These are phyloP conservation scores for Nipponacmea schrenckii DNA, from an alignment of 2,888 invertebrate species.

Conservation along the genomic window DNA sequence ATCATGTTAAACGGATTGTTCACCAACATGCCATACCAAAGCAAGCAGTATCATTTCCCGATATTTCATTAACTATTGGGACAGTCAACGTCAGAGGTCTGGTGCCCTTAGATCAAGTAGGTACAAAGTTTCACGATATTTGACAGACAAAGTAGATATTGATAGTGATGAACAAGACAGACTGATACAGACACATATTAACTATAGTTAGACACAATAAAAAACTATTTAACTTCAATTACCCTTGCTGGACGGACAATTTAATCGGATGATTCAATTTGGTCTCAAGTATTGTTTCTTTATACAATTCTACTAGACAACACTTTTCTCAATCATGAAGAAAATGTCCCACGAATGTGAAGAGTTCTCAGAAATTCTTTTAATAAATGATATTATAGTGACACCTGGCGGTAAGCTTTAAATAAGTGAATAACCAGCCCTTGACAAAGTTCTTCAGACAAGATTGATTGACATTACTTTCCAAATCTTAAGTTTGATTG, in stretches of 20 bases:
- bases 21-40: too few relatives aligned
- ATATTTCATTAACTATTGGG: too few relatives aligned
- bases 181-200: too few relatives aligned
- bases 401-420: neutral
- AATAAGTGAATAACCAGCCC: neutral
- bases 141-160: neutral
- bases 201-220: too few relatives aligned
- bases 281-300: neutral
- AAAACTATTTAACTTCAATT: too few relatives aligned
- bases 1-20: too few relatives aligned
- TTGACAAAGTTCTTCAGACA: slow-evolving; percentile 1
- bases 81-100: too few relatives aligned
- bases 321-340: neutral
- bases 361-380: neutral
- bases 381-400: neutral
- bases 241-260: neutral
- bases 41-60: too few relatives aligned
- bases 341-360: neutral
- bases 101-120: too few relatives aligned
- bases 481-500: neutral
- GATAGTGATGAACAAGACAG: too few relatives aligned
- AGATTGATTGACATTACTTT: neutral
- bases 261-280: neutral
- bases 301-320: neutral
- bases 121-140: neutral